Evolutionary conservation across 2,888 invertebrate species (phyloP).

Genomic region (Polylopha cassiicola): DNA sequence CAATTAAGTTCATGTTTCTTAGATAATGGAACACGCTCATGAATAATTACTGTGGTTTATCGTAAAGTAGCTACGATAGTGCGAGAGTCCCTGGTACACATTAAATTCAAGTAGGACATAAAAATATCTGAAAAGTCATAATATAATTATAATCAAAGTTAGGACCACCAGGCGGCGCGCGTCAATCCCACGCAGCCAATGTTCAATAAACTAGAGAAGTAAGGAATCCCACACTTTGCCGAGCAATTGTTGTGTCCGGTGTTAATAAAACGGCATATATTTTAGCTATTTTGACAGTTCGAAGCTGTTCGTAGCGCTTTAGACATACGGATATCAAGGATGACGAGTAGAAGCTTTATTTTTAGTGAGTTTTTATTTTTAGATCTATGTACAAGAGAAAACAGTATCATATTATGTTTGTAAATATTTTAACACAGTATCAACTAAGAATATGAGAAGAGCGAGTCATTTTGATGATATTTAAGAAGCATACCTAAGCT

Average conservation of each 20-base stretch:
- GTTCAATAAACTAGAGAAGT: conserved; percentile 64
- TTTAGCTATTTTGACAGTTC: conserved; percentile 75
- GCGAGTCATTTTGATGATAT: too few relatives aligned
- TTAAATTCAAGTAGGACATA: conserved; percentile 1
- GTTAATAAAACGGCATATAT: conserved; percentile 74
- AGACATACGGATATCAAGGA: conserved; percentile 38
- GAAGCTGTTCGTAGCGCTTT: conserved; percentile 58
- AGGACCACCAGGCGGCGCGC: conserved; percentile 18
- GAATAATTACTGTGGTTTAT: too few relatives aligned
- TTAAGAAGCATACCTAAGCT: too few relatives aligned
- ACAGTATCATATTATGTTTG: too few relatives aligned
- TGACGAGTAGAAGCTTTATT: conserved; percentile 21
- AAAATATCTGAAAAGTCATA: conserved; percentile 11
- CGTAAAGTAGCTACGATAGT: too few relatives aligned
- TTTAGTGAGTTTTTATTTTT: conserved; percentile 7
- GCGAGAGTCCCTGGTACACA: too few relatives aligned
- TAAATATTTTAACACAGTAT: too few relatives aligned
- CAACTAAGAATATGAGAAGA: too few relatives aligned
- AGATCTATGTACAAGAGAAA: too few relatives aligned
- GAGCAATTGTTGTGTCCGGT: conserved; percentile 67
- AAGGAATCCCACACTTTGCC: conserved; percentile 71
- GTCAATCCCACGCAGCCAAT: conserved; percentile 53
- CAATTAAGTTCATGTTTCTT: too few relatives aligned
- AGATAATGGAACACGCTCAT: too few relatives aligned
- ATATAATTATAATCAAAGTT: conserved; percentile 22